Evolutionary conservation across 2,797 vertebrate genomes (phyloP).

Genomic region (Amphiprion clarkii): DNA sequence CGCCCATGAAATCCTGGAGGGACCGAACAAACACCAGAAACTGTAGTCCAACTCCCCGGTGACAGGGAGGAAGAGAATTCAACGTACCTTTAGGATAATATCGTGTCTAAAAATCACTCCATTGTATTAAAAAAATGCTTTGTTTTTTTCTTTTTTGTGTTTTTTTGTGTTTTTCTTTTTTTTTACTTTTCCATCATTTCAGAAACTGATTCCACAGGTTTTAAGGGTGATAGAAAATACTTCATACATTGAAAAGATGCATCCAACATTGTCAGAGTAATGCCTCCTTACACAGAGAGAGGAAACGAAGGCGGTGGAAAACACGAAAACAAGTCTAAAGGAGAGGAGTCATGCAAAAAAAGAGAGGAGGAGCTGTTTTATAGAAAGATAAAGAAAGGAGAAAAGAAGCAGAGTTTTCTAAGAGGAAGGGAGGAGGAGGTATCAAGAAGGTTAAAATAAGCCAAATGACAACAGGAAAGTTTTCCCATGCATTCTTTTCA

Average conservation of each 20-base stretch:
- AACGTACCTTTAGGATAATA: slow-evolving; percentile 57
- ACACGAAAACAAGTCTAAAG: background rate
- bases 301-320: background rate
- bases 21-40: slow-evolving; percentile 40
- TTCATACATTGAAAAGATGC: slow-evolving; percentile 72
- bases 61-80: slow-evolving; percentile 47
- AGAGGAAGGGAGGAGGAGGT: slow-evolving; percentile 8
- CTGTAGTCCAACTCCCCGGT: slow-evolving; percentile 30
- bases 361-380: slow-evolving; percentile 16
- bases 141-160: background rate
- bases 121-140: slow-evolving; percentile 63
- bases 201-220: slow-evolving; percentile 64
- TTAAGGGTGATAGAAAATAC: slow-evolving; percentile 76
- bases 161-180: background rate
- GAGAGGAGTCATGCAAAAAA: background rate
- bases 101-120: slow-evolving; percentile 71
- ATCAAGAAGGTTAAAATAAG: slow-evolving; percentile 58
- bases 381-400: slow-evolving; percentile 19
- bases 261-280: slow-evolving; percentile 64
- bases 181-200: slow-evolving; percentile 54
- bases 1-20: no score
- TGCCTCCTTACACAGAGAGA: slow-evolving; percentile 33
- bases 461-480: slow-evolving; percentile 57
- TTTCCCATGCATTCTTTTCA: slow-evolving; percentile 75
- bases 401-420: slow-evolving; percentile 1